Conservation (phyloP, 2,113 vertebrate species). For the Poicephalus gulielmi region DNA sequence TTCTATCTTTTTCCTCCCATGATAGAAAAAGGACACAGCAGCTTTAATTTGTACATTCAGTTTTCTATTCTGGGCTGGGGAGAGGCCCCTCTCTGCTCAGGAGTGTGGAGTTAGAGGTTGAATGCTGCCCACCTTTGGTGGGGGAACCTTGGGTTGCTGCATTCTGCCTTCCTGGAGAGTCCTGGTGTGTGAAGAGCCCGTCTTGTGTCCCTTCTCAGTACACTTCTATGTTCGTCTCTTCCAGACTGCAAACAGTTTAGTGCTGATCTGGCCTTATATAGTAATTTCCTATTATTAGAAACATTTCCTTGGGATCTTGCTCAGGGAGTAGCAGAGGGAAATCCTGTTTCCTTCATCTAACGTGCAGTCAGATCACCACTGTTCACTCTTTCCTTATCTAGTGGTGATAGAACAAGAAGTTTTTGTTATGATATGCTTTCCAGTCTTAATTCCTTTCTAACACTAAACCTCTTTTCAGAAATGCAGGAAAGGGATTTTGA, state of each 20-base stretch:
- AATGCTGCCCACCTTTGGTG: not conserved
- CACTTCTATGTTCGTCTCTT: not conserved
- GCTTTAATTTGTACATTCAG: not conserved
- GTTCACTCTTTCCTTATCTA: slow-evolving; percentile 45
- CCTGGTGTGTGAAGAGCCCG: not conserved
- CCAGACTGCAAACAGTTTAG: slow-evolving; percentile 57
- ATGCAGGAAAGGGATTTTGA: not conserved
- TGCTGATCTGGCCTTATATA: slow-evolving; percentile 72
- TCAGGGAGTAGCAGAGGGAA: slow-evolving; percentile 70
- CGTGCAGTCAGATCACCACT: slow-evolving; percentile 31
- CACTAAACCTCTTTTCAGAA: slow-evolving; percentile 24
- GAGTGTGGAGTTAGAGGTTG: not conserved
- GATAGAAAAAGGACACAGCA: not conserved
- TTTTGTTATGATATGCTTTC: slow-evolving; percentile 26
- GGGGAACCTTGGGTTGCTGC: not conserved
- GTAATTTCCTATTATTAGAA: slow-evolving; percentile 73
- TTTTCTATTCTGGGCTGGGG: not conserved
- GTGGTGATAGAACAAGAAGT: not conserved
- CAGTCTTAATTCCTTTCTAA: slow-evolving; percentile 13
- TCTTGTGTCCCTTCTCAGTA: not conserved
- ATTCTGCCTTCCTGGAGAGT: not conserved
- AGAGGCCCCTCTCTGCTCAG: not conserved
- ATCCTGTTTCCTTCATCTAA: slow-evolving; percentile 72
- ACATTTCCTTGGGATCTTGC: slow-evolving; percentile 71
- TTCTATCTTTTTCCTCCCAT: not conserved